These are phyloP conservation scores for Nannoperca australis DNA, from an alignment of 2,797 vertebrate genomes.

Conservation along the genomic window DNA sequence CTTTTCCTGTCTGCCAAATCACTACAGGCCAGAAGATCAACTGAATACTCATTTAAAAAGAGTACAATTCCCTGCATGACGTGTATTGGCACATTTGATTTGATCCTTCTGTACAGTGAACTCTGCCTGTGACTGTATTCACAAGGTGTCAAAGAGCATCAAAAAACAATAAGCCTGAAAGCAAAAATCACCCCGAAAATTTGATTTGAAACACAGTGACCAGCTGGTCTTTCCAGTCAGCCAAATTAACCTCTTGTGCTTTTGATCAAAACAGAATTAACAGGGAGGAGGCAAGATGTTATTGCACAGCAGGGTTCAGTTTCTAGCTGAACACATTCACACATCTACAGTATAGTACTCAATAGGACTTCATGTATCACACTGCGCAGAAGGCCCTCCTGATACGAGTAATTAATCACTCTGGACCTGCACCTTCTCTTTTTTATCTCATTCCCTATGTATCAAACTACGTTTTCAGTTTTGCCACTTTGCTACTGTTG, in stretches of 20 bases:
- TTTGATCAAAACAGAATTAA: constrained; percentile 86
- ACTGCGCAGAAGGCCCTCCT: constrained; percentile 43
- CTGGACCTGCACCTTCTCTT: constrained; percentile 23
- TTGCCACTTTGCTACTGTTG: constrained; percentile 7
- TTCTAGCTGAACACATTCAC: constrained; percentile 50
- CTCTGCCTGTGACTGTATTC: neutral
- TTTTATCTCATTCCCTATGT: constrained; percentile 17
- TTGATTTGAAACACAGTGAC: constrained; percentile 74
- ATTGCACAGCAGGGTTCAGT: constrained; percentile 68
- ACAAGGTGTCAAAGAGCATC: constrained; percentile 57
- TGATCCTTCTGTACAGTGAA: constrained; percentile 7
- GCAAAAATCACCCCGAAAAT: constrained; percentile 58
- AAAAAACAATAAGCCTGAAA: constrained; percentile 48
- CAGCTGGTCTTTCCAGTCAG: constrained; percentile 77
- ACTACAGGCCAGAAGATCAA: constrained; percentile 26
- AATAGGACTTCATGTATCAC: constrained; percentile 62
- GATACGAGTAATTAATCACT: constrained; percentile 64
- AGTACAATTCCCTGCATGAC: neutral
- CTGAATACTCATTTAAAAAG: constrained; percentile 34
- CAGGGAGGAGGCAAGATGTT: constrained; percentile 70
- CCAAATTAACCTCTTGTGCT: constrained; percentile 79
- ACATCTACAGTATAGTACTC: constrained; percentile 58
- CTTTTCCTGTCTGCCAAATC: constrained; percentile 50
- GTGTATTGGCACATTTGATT: neutral
- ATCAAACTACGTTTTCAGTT: constrained; percentile 35